phyloP scores from a whole-genome alignment of 2,113 vertebrate genomes.

The Ammodytes marinus region DNA sequence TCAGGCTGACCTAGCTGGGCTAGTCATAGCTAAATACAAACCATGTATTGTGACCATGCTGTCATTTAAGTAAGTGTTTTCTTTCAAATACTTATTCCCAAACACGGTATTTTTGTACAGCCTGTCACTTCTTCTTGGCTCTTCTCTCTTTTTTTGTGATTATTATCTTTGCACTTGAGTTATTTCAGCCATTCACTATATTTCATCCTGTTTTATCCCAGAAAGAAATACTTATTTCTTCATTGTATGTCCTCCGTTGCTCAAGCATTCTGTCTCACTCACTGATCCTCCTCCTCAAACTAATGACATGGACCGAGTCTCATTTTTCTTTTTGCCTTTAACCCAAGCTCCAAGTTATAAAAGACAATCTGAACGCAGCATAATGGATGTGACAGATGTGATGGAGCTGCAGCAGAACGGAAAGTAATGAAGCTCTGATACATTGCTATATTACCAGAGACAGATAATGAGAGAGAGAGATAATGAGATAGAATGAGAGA shows the following conservation, averaged over 20 bases:
- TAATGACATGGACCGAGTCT: not conserved
- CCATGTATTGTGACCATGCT: not conserved
- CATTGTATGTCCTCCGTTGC: too few species aligned
- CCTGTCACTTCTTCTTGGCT: not conserved
- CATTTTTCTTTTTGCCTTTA: conserved; percentile 15
- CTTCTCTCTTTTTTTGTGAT: not conserved
- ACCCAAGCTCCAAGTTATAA: not conserved
- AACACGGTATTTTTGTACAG: not conserved
- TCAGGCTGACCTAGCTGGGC: not conserved
- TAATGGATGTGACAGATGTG: conserved; percentile 23
- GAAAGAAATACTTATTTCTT: not conserved
- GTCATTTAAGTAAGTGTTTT: not conserved
- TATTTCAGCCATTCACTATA: not conserved
- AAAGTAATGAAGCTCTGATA: conserved; percentile 11
- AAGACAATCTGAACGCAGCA: conserved; percentile 5
- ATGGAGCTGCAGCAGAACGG: conserved; percentile 3
- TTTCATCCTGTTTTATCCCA: not conserved
- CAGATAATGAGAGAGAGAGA: too few species aligned
- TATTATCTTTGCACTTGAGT: not conserved
- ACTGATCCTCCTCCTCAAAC: not conserved
- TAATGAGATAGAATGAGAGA: too few species aligned
- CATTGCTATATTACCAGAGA: not conserved
- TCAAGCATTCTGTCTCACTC: not conserved
- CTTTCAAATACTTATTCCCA: not conserved
- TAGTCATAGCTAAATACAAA: not conserved